A percentile compares a stretch with the other conserved stretches of the same genome.
Conservation (phyloP, 2,113 vertebrate species). For the Protomyctophum bolini region DNA sequence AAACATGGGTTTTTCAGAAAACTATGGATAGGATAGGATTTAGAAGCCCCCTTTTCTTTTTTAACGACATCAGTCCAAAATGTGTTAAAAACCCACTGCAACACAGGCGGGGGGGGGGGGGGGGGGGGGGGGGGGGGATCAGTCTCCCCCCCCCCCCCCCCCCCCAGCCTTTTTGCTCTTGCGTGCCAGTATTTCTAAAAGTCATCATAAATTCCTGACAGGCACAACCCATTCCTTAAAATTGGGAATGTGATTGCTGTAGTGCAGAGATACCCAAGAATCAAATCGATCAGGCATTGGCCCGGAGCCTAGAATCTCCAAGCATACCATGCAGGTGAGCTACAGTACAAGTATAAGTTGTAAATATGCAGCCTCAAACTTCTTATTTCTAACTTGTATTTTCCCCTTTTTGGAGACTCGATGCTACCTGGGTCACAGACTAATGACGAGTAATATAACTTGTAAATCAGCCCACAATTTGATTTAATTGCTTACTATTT, state of each 20-base stretch:
- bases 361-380: slow-evolving; percentile 5
- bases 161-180: slow-evolving; percentile 50
- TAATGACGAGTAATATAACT: not conserved
- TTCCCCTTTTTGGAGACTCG: not conserved
- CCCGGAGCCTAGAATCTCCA: slow-evolving; percentile 36
- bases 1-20: too few relatives aligned
- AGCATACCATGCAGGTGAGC: slow-evolving; percentile 34
- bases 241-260: slow-evolving; percentile 61
- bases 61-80: too few relatives aligned
- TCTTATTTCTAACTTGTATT: not conserved
- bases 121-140: not conserved
- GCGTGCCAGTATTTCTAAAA: slow-evolving; percentile 57
- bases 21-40: too few relatives aligned
- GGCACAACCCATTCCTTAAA: slow-evolving; percentile 49
- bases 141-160: slow-evolving; percentile 34
- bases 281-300: slow-evolving; percentile 52
- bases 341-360: slow-evolving; percentile 5
- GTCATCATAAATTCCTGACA: slow-evolving; percentile 53
- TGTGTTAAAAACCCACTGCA: slow-evolving; percentile 43
- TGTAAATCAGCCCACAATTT: too few relatives aligned
- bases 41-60: too few relatives aligned
- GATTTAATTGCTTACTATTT: not conserved
- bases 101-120: slow-evolving; percentile 22
- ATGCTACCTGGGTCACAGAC: not conserved
- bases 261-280: slow-evolving; percentile 45